Evolutionary conservation across 2,113 vertebrate genomes (phyloP), one percentile per base, ranked within the genome.

Genomic region (Channa maculata): DNA sequence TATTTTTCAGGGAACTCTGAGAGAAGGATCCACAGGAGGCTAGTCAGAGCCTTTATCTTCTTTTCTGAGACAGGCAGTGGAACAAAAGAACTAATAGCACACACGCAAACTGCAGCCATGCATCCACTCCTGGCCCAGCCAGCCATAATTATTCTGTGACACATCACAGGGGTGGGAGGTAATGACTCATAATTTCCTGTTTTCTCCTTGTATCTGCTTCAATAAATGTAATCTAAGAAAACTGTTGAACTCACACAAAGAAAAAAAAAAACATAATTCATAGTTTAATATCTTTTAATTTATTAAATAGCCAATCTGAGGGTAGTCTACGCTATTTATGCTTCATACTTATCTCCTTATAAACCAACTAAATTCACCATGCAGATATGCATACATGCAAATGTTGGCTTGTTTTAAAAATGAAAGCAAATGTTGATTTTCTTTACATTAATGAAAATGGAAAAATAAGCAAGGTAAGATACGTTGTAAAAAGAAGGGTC

Each of bases 81-180:
- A 66, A 85, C 64, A 75, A 89, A 82, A 75, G 43, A 11, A 36
- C 37, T 69, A 66, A 70, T 75, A 72, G 63, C 13, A 66, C 55
- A 39, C 66, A 75, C 39, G 48, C 52, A 77, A 45, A 61, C 14
- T 54, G 44, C 44, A 45, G 71, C 58, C 24, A 71, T 66, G 68
- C 41, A 38, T 55, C 51, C 68, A 49, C 54, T 54, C 8, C 48
- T 68, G 43, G 65, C 50, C 36, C 57, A 66, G 59, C 65, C 71
- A 33, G 54, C 57, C 45, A 37, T 81, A 80, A 84, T 84, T 80
- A 86, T 59, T 46, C 41, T 9, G 5, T 67, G 59, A 85, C 65
- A 60, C 24, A 51, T 61, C 51, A 13, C 24, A 11, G 3, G 46
- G 37, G 61, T 5, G 15, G 39, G 63, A 77, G 65, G 53, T 34